phyloP scores from a whole-genome alignment of 2,888 invertebrate species.

The Sphaeridia pumilis region DNA sequence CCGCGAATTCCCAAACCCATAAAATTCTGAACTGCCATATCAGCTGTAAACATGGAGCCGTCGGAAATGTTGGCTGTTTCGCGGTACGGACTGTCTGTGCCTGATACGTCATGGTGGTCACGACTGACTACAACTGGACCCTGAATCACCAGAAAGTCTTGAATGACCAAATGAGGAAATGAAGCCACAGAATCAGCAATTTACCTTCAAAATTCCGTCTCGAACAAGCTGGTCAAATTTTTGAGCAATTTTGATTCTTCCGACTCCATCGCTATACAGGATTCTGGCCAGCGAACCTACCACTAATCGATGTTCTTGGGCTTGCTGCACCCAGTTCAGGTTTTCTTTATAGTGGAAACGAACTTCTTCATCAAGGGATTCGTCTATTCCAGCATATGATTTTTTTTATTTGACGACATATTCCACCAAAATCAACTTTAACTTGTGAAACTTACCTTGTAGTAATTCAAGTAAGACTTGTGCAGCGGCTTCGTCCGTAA shows the following conservation, averaged over 20 bases:
- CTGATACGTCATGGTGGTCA: slow-evolving; percentile 53
- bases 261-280: slow-evolving; percentile 49
- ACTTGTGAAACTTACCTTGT: slow-evolving; percentile 32
- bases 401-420: not conserved
- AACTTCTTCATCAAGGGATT: slow-evolving; percentile 40
- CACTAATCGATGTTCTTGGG: slow-evolving; percentile 46
- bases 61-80: slow-evolving; percentile 53
- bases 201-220: slow-evolving; percentile 42
- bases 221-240: slow-evolving; percentile 48
- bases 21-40: slow-evolving; percentile 52
- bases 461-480: slow-evolving; percentile 41
- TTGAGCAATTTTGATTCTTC: slow-evolving; percentile 44
- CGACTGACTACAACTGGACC: slow-evolving; percentile 49
- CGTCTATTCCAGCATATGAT: slow-evolving; percentile 35
- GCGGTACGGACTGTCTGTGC: slow-evolving; percentile 51
- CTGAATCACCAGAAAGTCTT: slow-evolving; percentile 33
- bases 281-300: slow-evolving; percentile 49
- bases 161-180: not conserved
- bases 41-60: slow-evolving; percentile 50
- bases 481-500: slow-evolving; percentile 46
- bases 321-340: slow-evolving; percentile 48
- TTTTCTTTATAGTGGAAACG: slow-evolving; percentile 49
- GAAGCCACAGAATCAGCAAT: not conserved
- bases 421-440: not conserved
- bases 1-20: slow-evolving; percentile 49